A percentile compares a stretch with the other conserved stretches of the same genome.
These are phyloP conservation scores for Meloidogyne exigua DNA, from an alignment of 1,140 invertebrate species.

Conservation along the genomic window DNA sequence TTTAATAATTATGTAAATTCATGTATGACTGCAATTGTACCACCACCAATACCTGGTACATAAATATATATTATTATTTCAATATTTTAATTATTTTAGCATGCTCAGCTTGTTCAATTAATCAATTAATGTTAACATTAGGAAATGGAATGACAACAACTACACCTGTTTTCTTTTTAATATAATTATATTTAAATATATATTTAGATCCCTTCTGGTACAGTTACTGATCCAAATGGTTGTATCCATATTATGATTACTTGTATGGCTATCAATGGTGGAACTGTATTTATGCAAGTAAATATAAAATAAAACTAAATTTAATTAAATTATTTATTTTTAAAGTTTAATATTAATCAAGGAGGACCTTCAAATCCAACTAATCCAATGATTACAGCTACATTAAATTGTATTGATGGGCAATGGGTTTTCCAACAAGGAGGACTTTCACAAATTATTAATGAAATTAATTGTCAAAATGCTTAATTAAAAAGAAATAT, in stretches of 20 bases:
- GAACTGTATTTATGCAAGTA: constrained; percentile 30
- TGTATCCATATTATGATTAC: neutral
- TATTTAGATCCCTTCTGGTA: constrained; percentile 1
- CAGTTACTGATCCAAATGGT: neutral
- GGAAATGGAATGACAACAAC: constrained; percentile 6
- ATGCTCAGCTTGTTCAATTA: neutral
- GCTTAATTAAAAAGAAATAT: neutral
- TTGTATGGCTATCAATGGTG: constrained; percentile 19
- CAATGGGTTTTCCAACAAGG: constrained; percentile 13
- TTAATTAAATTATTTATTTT: neutral
- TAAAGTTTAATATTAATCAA: constrained; percentile 31
- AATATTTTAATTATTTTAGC: constrained; percentile 1
- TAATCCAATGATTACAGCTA: constrained; percentile 11
- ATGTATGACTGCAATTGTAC: neutral
- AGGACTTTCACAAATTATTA: constrained; percentile 18
- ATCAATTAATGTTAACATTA: constrained; percentile 8
- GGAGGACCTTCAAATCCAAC: constrained; percentile 20
- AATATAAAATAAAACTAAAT: neutral
- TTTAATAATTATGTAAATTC: constrained; percentile 1
- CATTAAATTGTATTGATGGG: constrained; percentile 20
- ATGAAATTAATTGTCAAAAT: constrained; percentile 31
- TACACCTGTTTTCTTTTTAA: neutral
- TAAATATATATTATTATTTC: neutral
- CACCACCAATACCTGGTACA: neutral
- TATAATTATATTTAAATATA: neutral